phyloP scores from a whole-genome alignment of 2,797 vertebrate species.

The Ctenosaura bakeri region DNA sequence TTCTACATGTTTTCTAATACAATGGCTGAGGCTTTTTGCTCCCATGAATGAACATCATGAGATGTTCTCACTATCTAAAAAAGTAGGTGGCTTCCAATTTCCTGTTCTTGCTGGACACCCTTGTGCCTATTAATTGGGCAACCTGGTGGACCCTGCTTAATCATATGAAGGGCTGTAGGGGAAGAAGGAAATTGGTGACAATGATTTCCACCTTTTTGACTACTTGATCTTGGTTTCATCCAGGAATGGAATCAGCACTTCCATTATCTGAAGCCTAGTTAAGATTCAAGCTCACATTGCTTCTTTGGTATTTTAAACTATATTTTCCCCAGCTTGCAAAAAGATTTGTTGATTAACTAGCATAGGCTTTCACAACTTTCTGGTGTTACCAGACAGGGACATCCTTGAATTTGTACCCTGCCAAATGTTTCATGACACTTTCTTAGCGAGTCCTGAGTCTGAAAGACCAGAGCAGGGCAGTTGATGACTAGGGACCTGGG shows the following conservation, averaged over 20 bases:
- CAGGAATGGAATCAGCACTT: neutral
- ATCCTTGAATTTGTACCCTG: too few species aligned
- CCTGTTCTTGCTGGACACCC: neutral
- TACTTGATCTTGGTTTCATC: neutral
- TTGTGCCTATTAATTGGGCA: neutral
- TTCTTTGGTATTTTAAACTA: neutral
- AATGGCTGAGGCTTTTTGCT: neutral
- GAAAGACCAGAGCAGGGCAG: too few species aligned
- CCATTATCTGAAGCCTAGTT: neutral
- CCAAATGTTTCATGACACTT: too few species aligned
- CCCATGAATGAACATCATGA: neutral
- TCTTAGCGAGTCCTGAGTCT: too few species aligned
- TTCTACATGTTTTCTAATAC: neutral
- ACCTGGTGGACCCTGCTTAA: neutral
- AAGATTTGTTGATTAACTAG: slow-evolving; percentile 13
- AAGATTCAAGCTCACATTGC: neutral
- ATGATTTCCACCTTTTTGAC: too few species aligned
- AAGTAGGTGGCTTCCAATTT: neutral
- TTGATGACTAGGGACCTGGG: too few species aligned
- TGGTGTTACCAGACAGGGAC: neutral
- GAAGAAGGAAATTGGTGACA: neutral
- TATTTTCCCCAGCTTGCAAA: neutral
- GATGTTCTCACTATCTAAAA: neutral
- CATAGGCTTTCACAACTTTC: neutral
- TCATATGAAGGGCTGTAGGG: neutral